Evolutionary conservation across 92 coral and sea anemone genomes (phyloP).

Genomic region (Heteractis magnifica): DNA sequence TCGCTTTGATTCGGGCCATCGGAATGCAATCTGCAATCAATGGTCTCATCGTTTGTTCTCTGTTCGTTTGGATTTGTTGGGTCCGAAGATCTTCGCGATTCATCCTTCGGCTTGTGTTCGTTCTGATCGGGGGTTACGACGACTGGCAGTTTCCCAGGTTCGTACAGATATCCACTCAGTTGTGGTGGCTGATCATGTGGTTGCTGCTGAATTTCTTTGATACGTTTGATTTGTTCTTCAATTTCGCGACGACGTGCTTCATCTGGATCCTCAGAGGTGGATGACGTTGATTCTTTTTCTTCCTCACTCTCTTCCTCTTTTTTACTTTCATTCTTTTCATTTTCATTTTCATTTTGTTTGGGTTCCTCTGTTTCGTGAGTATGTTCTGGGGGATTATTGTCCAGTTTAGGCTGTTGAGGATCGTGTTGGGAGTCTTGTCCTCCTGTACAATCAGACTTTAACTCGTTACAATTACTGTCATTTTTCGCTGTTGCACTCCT

Average conservation of each 20-base stretch:
- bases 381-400: not conserved
- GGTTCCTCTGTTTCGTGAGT: slow-evolving; percentile 6
- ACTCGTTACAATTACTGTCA: not conserved
- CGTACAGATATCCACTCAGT: slow-evolving; percentile 46
- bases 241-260: slow-evolving; percentile 48
- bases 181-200: slow-evolving; percentile 47
- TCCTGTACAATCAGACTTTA: not conserved
- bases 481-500: not conserved
- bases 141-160: slow-evolving; percentile 53
- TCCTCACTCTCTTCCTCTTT: not conserved
- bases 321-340: slow-evolving; percentile 18
- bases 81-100: not conserved
- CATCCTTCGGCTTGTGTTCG: slow-evolving; percentile 13
- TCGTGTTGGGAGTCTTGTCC: not conserved
- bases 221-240: slow-evolving; percentile 69
- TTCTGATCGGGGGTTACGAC: slow-evolving; percentile 30
- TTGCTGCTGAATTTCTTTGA: slow-evolving; percentile 71
- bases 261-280: slow-evolving; percentile 41
- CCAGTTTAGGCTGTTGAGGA: not conserved
- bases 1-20: not conserved
- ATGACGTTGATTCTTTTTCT: slow-evolving; percentile 17
- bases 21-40: not conserved
- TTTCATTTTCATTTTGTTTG: slow-evolving; percentile 1
- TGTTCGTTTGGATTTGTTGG: slow-evolving; percentile 34
- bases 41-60: not conserved